These are phyloP conservation scores for Nemurella pictetii DNA, from an alignment of 2,888 invertebrate genomes.

Conservation along the genomic window DNA sequence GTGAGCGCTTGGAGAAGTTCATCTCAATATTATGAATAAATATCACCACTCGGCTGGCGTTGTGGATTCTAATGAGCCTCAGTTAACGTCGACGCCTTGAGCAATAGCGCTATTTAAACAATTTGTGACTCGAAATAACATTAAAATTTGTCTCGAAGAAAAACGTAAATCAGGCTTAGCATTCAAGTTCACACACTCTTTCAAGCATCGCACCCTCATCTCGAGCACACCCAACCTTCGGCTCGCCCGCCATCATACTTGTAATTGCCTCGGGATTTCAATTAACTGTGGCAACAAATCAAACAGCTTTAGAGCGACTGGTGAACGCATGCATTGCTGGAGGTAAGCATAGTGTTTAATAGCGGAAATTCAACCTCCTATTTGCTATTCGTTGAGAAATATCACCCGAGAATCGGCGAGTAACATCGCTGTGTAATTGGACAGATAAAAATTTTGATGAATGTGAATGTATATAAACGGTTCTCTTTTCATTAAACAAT, in stretches of 20 bases:
- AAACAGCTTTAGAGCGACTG: conserved; percentile 56
- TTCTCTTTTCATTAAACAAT: conserved; percentile 43
- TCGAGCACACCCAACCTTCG: conserved; percentile 40
- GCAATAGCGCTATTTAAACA: conserved; percentile 59
- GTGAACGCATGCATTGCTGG: conserved; percentile 28
- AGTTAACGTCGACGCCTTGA: conserved; percentile 56
- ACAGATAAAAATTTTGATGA: conserved; percentile 43
- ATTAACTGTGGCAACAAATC: conserved; percentile 59
- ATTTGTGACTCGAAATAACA: conserved; percentile 59
- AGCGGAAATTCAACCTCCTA: conserved; percentile 15
- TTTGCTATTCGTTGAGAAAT: conserved; percentile 47
- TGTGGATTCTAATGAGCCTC: conserved; percentile 54
- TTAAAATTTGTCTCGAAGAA: conserved; percentile 56
- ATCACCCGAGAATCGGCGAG: conserved; percentile 54
- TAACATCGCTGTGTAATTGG: conserved; percentile 52
- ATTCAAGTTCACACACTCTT: conserved; percentile 44
- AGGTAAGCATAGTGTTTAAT: conserved; percentile 34
- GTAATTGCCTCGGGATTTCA: conserved; percentile 58
- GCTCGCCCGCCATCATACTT: conserved; percentile 46
- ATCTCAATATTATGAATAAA: conserved; percentile 57
- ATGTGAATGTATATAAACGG: conserved; percentile 38
- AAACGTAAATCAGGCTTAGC: conserved; percentile 57
- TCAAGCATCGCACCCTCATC: conserved; percentile 13
- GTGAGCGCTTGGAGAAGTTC: conserved; percentile 47
- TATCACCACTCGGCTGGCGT: conserved; percentile 49